A percentile compares a stretch with the other conserved stretches of the same genome.
phyloP scores from a whole-genome alignment of 2,797 vertebrate genomes.

The Cyprinella venusta region DNA sequence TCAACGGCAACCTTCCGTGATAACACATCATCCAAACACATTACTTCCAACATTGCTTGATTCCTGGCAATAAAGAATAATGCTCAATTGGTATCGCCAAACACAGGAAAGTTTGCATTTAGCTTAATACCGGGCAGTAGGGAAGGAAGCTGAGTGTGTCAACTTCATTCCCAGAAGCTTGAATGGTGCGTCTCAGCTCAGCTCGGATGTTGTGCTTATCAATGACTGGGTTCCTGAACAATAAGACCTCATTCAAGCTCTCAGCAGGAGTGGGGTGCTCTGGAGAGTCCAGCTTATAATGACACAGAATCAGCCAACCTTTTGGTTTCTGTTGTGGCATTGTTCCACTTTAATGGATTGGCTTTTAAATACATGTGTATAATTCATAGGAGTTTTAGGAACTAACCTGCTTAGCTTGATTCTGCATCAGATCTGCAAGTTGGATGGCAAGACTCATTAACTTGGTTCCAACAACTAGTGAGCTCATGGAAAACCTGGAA shows the following conservation, averaged over 20 bases:
- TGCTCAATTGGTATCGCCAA: slow-evolving; percentile 17
- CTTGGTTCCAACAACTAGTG: slow-evolving; percentile 18
- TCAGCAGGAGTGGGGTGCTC: slow-evolving; percentile 53
- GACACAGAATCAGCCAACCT: slow-evolving; percentile 23
- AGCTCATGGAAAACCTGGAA: slow-evolving; percentile 25
- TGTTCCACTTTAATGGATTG: background rate
- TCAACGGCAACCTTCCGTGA: background rate
- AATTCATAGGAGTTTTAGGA: background rate
- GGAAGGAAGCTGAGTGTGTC: slow-evolving; percentile 70
- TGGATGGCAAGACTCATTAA: background rate
- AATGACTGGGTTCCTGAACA: slow-evolving; percentile 80
- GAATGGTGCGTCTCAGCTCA: slow-evolving; percentile 64
- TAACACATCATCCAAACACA: background rate
- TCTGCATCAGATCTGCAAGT: background rate
- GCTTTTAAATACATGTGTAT: background rate
- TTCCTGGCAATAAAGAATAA: slow-evolving; percentile 35
- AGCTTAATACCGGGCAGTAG: slow-evolving; percentile 64
- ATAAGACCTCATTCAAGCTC: slow-evolving; percentile 74
- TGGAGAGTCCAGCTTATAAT: slow-evolving; percentile 44
- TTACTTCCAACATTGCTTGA: slow-evolving; percentile 4
- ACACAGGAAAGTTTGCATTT: slow-evolving; percentile 60
- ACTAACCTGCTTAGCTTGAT: slow-evolving; percentile 10
- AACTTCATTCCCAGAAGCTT: slow-evolving; percentile 76
- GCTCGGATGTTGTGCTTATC: slow-evolving; percentile 81
- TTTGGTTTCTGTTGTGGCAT: slow-evolving; percentile 8